Conservation (phyloP, 1,140 invertebrate species). For the Drosophila ironensis region DNA sequence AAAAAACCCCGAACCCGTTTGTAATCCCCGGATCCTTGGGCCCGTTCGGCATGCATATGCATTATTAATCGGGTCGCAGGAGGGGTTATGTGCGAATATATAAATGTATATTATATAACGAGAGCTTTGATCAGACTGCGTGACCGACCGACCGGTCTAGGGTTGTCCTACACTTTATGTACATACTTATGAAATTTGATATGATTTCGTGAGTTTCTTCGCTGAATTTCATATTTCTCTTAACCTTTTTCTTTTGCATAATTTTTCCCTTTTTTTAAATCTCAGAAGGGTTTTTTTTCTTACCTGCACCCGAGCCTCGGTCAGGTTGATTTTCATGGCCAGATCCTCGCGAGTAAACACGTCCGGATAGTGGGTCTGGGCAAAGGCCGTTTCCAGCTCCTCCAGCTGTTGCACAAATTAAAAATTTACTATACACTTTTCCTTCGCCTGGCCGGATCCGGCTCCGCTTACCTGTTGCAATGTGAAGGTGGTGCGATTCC, state of each 20-base stretch:
- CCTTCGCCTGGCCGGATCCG: conserved; percentile 18
- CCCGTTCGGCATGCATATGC: conserved; percentile 59
- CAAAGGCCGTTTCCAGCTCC: conserved; percentile 98
- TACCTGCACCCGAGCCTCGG: conserved; percentile 98
- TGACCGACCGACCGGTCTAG: conserved; percentile 64
- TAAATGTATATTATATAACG: not conserved
- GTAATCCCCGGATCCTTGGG: conserved; percentile 24
- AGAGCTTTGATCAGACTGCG: conserved; percentile 65
- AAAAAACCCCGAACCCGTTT: conserved; percentile 19
- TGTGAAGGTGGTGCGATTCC: conserved; percentile 98
- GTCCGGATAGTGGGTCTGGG: conserved; percentile 98
- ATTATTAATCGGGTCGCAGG: conserved; percentile 59
- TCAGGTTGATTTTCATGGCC: conserved; percentile 99
- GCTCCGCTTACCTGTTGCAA: conserved; percentile 90
- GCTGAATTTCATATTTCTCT: conserved; percentile 11
- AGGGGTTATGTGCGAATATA: not conserved
- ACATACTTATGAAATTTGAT: conserved; percentile 76
- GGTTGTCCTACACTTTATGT: conserved; percentile 28
- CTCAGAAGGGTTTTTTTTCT: conserved; percentile 46
- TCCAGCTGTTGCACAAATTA: conserved; percentile 86
- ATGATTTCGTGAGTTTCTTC: conserved; percentile 53
- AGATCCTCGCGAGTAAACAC: conserved; percentile 98
- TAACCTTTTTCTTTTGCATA: conserved; percentile 46
- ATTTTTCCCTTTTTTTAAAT: conserved; percentile 20
- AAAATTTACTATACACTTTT: conserved; percentile 42